Evolutionary conservation across 2,888 invertebrate species (phyloP).

Genomic region (Zelleria hepariella): DNA sequence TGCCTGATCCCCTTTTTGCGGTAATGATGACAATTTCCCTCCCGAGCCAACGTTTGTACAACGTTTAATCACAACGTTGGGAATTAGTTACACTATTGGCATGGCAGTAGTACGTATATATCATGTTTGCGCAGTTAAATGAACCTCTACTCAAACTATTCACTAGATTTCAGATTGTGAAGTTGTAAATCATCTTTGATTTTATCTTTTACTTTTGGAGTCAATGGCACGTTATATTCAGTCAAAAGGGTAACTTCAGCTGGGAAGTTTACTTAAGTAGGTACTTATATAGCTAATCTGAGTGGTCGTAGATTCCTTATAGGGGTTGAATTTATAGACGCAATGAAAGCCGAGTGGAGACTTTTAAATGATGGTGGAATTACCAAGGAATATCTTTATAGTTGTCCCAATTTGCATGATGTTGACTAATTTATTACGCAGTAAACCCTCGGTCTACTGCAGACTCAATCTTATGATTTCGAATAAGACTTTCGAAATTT

Average conservation of each 20-base stretch:
- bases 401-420: not conserved
- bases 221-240: not conserved
- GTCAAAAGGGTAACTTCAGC: not conserved
- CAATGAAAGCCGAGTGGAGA: not conserved
- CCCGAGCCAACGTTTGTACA: conserved; percentile 44
- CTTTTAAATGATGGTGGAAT: not conserved
- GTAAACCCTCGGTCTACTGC: not conserved
- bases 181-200: not conserved
- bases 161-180: too few relatives aligned
- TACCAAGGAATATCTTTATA: not conserved
- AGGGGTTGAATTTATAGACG: not conserved
- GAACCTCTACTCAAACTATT: too few relatives aligned
- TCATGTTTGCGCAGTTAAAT: too few relatives aligned
- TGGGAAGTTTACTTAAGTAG: not conserved
- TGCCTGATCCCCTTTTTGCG: conserved; percentile 44
- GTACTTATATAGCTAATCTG: not conserved
- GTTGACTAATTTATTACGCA: not conserved
- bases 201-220: not conserved
- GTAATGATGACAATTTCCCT: conserved; percentile 40
- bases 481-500: too few relatives aligned
- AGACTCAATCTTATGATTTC: too few relatives aligned
- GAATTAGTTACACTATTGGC: too few relatives aligned
- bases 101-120: not conserved
- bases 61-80: conserved; percentile 39
- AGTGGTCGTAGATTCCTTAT: not conserved